Evolutionary conservation across 1,140 invertebrate genomes (phyloP), one percentile per base, ranked within the genome.

Genomic region (Akabosia matsudoensis): DNA sequence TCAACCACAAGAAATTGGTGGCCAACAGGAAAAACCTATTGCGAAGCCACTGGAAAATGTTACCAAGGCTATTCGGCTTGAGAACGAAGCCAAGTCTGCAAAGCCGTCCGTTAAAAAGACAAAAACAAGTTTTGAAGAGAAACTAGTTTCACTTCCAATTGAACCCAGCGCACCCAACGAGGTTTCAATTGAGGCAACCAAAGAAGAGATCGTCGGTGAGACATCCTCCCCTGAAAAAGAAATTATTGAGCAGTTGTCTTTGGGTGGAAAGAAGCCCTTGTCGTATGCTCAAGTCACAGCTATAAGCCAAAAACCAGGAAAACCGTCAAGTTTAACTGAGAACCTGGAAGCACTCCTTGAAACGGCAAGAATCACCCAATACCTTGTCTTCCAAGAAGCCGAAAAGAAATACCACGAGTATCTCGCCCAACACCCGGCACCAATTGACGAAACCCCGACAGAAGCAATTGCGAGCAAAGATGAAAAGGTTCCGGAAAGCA

Each of bases 401-500:
- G 75, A 76, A 61, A 45, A 51, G 56, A 33, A 26, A 31, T 76
- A 56, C 52, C 67, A 72, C 28, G 75, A 76, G 24, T 31, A n/a
- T 61, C 67, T 51, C 13, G 28, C 61, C 13, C 61, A 67, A 28
- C 14, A 33, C 22, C n/a, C 33, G 1, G 1, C 37, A 75, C 31
- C 56, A 24, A 33, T 30, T 14, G 31, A 10, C 14, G 67, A 26
- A 70, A 30, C 14, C 1, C 31, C 3, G 28, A 14, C 67, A 73
- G 34, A 13, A 37, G 34, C 34, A 73, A 26, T 13, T 7, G 30
- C 70, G 45, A 22, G 54, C 34, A 77, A 70, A 54, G 52, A 73
- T 73, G 76, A 70, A 64, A 54, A 74, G 73, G 52, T 14, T 77
- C 61, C 52, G 72, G 30, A 76, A 76, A 61, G 75, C 75, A 1